Conservation (phyloP, 2,797 vertebrate species). For the Iguana delicatissima region DNA sequence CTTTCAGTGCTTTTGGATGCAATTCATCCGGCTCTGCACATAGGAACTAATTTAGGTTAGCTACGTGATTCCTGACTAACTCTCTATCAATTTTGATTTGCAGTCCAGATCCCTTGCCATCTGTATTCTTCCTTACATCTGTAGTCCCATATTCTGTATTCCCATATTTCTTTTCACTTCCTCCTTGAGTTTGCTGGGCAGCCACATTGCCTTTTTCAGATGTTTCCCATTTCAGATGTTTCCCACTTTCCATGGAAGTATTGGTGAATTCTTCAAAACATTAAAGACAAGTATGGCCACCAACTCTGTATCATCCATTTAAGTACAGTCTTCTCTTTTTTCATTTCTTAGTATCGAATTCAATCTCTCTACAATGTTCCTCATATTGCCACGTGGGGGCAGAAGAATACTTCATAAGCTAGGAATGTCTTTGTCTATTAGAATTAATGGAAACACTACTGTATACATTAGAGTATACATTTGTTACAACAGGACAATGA, state of each 20-base stretch:
- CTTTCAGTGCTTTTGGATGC: no score
- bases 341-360: not conserved
- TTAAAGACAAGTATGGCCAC: not conserved
- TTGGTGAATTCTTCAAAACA: not conserved
- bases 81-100: no score
- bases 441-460: not conserved
- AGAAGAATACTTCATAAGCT: not conserved
- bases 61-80: no score
- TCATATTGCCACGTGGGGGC: not conserved
- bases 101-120: no score
- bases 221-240: no score
- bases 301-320: not conserved
- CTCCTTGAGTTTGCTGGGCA: no score
- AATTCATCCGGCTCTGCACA: no score
- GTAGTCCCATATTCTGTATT: no score
- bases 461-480: not conserved
- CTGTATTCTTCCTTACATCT: no score
- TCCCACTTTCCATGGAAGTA: not conserved
- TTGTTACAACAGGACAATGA: not conserved
- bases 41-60: no score
- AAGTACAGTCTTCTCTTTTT: not conserved
- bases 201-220: no score
- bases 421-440: not conserved
- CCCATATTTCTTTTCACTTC: no score
- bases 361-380: not conserved